Percentiles rank a stretch among this genome's conserved stretches.
Evolutionary conservation across 2,888 invertebrate species (phyloP).

Genomic region (Drosophila fulvimacula): DNA sequence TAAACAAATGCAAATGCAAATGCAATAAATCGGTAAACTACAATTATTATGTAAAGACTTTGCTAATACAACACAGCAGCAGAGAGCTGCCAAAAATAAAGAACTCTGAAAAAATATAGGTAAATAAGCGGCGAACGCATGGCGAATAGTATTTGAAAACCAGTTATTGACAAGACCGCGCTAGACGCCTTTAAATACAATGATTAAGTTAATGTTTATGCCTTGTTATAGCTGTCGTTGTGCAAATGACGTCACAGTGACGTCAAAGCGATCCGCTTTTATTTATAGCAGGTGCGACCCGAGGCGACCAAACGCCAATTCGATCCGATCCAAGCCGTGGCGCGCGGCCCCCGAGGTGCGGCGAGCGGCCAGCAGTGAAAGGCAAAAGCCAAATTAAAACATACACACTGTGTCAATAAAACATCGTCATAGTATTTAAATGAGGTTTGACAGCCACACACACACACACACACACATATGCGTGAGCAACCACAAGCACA

Average conservation of each 20-base stretch:
- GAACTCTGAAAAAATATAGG: not conserved
- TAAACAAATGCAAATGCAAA: constrained; percentile 14
- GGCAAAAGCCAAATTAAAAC: constrained; percentile 81
- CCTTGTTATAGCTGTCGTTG: constrained; percentile 61
- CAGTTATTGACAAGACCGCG: constrained; percentile 56
- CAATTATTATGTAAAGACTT: constrained; percentile 33
- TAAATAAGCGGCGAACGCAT: constrained; percentile 27
- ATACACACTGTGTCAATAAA: constrained; percentile 78
- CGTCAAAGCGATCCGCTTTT: constrained; percentile 73
- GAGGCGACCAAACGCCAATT: constrained; percentile 10
- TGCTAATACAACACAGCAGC: constrained; percentile 12
- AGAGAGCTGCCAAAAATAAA: not conserved
- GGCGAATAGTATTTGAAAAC: constrained; percentile 52
- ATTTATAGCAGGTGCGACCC: constrained; percentile 65
- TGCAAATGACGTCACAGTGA: constrained; percentile 80
- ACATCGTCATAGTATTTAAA: constrained; percentile 81
- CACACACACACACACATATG: constrained; percentile 4
- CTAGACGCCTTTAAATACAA: constrained; percentile 70
- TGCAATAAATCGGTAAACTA: constrained; percentile 24
- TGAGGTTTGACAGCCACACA: constrained; percentile 76
- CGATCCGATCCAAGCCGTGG: constrained; percentile 19
- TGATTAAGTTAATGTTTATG: constrained; percentile 79
- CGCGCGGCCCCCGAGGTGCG: constrained; percentile 17
- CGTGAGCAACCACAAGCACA: not conserved
- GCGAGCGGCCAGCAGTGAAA: constrained; percentile 45